These are phyloP conservation scores for Zygogramma bicolorata DNA, from an alignment of 2,888 invertebrate genomes.

Conservation along the genomic window DNA sequence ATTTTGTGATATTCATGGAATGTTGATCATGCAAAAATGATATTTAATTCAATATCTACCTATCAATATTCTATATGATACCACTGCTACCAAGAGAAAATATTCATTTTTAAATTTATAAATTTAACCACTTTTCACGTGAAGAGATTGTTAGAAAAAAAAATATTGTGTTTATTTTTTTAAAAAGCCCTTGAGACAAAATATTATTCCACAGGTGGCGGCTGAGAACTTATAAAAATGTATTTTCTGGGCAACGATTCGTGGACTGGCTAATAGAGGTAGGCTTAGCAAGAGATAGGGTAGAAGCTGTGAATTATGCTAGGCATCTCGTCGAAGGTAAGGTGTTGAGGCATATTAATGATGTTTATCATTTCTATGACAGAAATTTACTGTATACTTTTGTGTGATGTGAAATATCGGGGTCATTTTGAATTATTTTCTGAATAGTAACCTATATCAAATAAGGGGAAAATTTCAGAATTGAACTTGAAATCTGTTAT, in stretches of 20 bases:
- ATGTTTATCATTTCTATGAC: conserved; percentile 89
- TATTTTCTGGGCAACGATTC: conserved; percentile 87
- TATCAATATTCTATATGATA: too few species aligned
- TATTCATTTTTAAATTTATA: too few species aligned
- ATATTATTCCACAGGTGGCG: conserved; percentile 75
- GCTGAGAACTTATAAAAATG: conserved; percentile 81
- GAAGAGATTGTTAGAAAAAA: too few species aligned
- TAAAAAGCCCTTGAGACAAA: background rate
- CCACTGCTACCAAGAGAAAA: too few species aligned
- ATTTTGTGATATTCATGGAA: too few species aligned
- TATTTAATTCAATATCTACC: too few species aligned
- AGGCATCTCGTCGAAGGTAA: conserved; percentile 86
- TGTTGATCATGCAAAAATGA: too few species aligned
- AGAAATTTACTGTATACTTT: conserved; percentile 86
- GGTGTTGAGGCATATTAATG: conserved; percentile 85
- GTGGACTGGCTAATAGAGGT: conserved; percentile 88
- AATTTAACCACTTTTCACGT: too few species aligned
- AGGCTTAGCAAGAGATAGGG: conserved; percentile 82
- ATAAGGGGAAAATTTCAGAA: too few species aligned
- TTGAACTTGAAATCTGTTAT: too few species aligned
- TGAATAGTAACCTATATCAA: too few species aligned
- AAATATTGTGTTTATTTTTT: background rate
- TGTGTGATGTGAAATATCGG: conserved; percentile 45
- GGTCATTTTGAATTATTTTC: too few species aligned
- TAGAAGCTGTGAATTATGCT: conserved; percentile 86